Base-by-base conservation (phyloP, 2,888 invertebrate species). In the Brachyptera risi region DNA sequence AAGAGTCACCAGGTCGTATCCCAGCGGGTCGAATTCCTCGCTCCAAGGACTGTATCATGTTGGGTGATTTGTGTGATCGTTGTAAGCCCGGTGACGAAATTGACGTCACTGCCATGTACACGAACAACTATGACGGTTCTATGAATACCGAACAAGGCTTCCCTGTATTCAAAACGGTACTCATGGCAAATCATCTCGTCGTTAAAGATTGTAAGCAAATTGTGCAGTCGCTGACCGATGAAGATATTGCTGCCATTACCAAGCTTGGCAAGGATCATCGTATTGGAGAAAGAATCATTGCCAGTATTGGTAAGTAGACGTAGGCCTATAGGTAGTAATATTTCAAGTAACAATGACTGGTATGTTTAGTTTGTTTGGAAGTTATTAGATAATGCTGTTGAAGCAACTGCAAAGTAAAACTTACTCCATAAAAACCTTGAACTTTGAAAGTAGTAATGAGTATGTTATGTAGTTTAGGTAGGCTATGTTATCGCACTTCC, bases 1-100 rank as follows among this genome's bases (percentile, higher is more conserved):
- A 99, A 79, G 99, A 99, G 78, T 95, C 96, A 2, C 99, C 99
- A 0, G 96, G 98, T 0, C 88, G 95, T 68, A 95, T 99, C 59
- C 96, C 97, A 0, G 96, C 99, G 0, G 99, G 99, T 7, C 85
- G 99, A 37, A 89, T 99, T 61, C 99, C 99, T 0, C 84, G 99
- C 5, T 96, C 96, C 59, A 99, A 99, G 76, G 98, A 99, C 72
- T 93, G 94, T 70, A 90, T 99, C 65, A 77, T 99, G 56, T 73
- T 97, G 27, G 90, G 95, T 0, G 99, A 99, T 78, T 79, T 99
- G 7, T 98, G 98, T 68, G 99, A 99, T 74, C 81, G 90, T 2
- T 97, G 96, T 77, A 98, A 98, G 74, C 99, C 99, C 0, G 99
- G 99, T 0, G 99, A 99, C 73, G 99, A 99, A 76, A 87, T 99